Base-by-base conservation (phyloP, 2,797 vertebrate species). In the Rhabdomys pumilio region DNA sequence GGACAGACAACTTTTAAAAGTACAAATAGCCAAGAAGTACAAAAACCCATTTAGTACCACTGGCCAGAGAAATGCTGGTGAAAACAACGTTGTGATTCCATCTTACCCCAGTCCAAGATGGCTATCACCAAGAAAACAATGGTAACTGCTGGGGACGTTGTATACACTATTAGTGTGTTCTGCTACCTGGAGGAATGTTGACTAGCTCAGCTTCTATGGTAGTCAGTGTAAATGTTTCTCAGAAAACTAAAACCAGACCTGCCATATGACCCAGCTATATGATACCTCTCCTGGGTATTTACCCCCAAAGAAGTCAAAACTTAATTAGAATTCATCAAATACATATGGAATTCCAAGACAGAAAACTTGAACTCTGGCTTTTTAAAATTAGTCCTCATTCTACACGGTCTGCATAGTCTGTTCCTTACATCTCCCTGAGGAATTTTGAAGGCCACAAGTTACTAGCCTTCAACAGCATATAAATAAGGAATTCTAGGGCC, bases 241-340 rank as follows among this genome's bases (percentile, higher is more conserved):
- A 75, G 11, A 88, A 59, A 73, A 44, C 67, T 55, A 41, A n/a
- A 72, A 87, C 10, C 29, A 72, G 50, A 87, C 31, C 44, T 53
- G 34, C n/a, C 69, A 20, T 44, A 31, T 34, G 69, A 47, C 55
- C 26, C 15, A 72, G 10, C 53, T 75, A 72, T 72, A 72, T 20
- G 69, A 72, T 61, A 59, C 3, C 26, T 31, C 15, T 75, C 26
- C 6, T 75, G 53, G 26, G 55, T 61, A 31, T 89, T 75, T 59
- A 89, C 38, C 72, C 67, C 26, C 38, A 59, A 59, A 31, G 10
- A 75, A 90, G 12, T 47, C 12, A 79, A 69, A 41, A 92, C 50
- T 53, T 89, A 55, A 50, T 81, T 34, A 96, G 67, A 61, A 67
- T 65, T 69, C 19, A 47, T 86, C 69, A 91, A 76, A 85, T 41